Evolutionary conservation across 1,140 invertebrate species (phyloP), one percentile per base, ranked within the genome.

Genomic region (Euura saliciscinereae): DNA sequence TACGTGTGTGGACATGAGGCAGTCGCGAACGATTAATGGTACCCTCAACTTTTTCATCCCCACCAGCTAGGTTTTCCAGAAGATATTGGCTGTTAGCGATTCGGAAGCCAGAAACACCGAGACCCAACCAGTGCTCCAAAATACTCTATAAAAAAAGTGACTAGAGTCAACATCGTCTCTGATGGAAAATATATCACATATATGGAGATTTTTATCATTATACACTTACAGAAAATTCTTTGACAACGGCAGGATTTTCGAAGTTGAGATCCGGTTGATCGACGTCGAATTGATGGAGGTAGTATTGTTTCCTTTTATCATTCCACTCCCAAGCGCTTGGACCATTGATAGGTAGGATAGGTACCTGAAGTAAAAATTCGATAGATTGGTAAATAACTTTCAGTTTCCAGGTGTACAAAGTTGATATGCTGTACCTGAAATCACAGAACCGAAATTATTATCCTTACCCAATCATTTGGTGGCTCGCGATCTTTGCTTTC

Each of bases 391-490:
- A 28, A 28, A 28, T 28, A 28, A 28, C 28, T 28, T 28, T 28
- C 28, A 28, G 28, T 28, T 28, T 28, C 28, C 28, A 28, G 28
- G 28, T 28, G 28, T 28, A 28, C 28, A 28, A 28, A 28, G 28
- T 28, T 28, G 28, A 28, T 1, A 28, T 28, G 28, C 28, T 28
- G 28, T 28, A 28, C 28, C 28, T 28, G 28, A 28, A 28, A 59
- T 59, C 51, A 59, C 5, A 43, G 11, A 66, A 43, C 43, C 28
- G 7, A 3, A 42, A 75, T 43, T 45, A 74, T 28, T 59, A 59
- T 59, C 3, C 74, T 86, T 84, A 94, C 91, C 94, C 94, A 96
- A 80, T 94, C 93, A 78, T 93, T 95, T n/a, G 93, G 94, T 44
- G 86, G 88, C 46, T 72, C 75, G 1, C 76, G 81, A 5, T 81